Conservation (phyloP, 2,797 vertebrate genomes). For the Dendrocincla fuliginosa region DNA sequence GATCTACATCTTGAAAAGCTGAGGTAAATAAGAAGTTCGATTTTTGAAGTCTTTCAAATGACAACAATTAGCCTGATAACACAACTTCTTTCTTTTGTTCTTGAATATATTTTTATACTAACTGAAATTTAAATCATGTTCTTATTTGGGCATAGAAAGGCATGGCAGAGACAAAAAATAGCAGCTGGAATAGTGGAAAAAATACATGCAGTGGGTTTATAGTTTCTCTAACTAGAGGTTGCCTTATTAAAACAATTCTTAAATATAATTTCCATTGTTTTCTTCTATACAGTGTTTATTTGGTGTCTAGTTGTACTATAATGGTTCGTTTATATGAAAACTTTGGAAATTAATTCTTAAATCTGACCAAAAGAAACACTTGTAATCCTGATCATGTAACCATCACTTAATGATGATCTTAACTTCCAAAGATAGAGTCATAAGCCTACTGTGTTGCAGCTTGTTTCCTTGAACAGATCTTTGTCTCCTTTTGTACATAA, state of each 20-base stretch:
- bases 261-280: neutral
- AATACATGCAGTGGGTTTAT: neutral
- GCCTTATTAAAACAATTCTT: neutral
- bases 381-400: neutral
- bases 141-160: neutral
- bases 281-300: neutral
- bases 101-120: neutral
- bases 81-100: neutral
- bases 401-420: neutral
- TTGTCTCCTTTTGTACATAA: neutral
- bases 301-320: neutral
- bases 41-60: neutral
- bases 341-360: neutral
- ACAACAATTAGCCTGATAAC: neutral
- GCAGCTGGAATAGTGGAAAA: neutral
- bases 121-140: neutral
- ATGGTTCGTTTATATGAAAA: neutral
- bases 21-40: neutral
- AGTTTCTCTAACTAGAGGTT: neutral
- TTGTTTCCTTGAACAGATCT: neutral
- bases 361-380: neutral
- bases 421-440: neutral
- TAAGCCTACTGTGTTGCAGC: neutral
- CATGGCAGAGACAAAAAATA: neutral
- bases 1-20: accelerated